Percentiles rank a stretch among this genome's conserved stretches.
Evolutionary conservation across 2,888 invertebrate species (phyloP).

Genomic region (Oconnorella tubifera): DNA sequence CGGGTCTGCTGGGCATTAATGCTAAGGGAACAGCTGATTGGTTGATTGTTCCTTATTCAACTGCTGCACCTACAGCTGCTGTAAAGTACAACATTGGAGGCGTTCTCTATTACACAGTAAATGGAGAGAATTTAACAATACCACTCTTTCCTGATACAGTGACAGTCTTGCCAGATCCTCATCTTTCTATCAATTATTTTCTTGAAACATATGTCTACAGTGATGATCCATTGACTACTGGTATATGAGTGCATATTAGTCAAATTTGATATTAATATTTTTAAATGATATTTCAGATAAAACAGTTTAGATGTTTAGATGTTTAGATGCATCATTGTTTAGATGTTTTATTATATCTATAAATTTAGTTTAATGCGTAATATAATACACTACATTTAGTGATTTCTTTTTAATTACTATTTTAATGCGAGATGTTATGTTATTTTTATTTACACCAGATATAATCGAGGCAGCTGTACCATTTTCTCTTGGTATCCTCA

Average conservation of each 20-base stretch:
- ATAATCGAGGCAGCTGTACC: conserved; percentile 41
- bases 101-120: conserved; percentile 38
- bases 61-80: conserved; percentile 37
- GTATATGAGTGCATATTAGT: conserved; percentile 9
- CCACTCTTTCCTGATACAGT: conserved; percentile 40
- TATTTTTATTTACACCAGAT: too few species aligned
- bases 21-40: conserved; percentile 33
- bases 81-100: conserved; percentile 40
- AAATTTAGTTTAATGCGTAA: too few species aligned
- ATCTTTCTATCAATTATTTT: conserved; percentile 39
- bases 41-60: conserved; percentile 40
- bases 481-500: conserved; percentile 38
- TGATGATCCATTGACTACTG: conserved; percentile 39
- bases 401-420: too few species aligned
- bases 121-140: conserved; percentile 36
- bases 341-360: too few species aligned
- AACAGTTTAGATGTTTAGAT: too few species aligned
- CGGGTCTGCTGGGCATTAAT: conserved; percentile 28
- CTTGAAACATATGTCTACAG: conserved; percentile 40
- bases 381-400: too few species aligned
- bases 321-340: too few species aligned
- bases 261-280: too few species aligned
- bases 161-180: conserved; percentile 41
- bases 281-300: too few species aligned
- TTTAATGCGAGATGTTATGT: too few species aligned